Base-by-base conservation (phyloP, 2,888 invertebrate species). In the Salticus scenicus region DNA sequence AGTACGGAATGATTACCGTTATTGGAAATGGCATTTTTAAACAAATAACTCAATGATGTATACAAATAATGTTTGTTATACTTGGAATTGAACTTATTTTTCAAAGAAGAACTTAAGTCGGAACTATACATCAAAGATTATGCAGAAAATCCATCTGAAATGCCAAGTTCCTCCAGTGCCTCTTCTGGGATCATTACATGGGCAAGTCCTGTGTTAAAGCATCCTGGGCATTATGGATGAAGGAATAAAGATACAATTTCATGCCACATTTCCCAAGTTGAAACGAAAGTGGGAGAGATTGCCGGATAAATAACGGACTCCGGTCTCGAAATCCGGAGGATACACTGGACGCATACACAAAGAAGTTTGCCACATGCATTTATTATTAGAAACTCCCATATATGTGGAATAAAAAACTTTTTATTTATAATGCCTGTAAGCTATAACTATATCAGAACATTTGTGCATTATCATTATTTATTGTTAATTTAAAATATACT, bases 301-400 rank as follows among this genome's bases (percentile, higher is more conserved):
- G 57, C 24, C 24, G 57, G 57, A 57, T 57, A 57, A 57, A 57
- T 57, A 57, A 57, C 57, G 57, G 2, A 57, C 57, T 24, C 24
- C 17, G 57, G 24, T 24, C 24, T 7, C 24, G 57, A 57, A 24
- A 57, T 57, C 57, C 24, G 57, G 5, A 5, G 4, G 24, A 47
- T 47, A 14, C 42, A 2, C 14, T 17, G 42, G 42, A 17, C 42
- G 42, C 42, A 47, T 47, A 47, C 42, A 47, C 42, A 47, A 47
- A 47, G 17, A 5, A 2, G 42, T 47, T 2, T 17, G 42, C n/a
- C 42, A 12, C 42, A 17, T 17, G 42, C 42, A 47, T 47, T 47
- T 47, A 17, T 47, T 47, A 47, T 47, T 2, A 17, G 17, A 17
- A 12, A 47, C 42, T 5, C 2, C 7, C 10, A 5, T 17, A 2